A percentile compares a stretch with the other conserved stretches of the same genome.
These are phyloP conservation scores for Melieria crassipennis DNA, from an alignment of 2,888 invertebrate genomes.

Conservation along the genomic window DNA sequence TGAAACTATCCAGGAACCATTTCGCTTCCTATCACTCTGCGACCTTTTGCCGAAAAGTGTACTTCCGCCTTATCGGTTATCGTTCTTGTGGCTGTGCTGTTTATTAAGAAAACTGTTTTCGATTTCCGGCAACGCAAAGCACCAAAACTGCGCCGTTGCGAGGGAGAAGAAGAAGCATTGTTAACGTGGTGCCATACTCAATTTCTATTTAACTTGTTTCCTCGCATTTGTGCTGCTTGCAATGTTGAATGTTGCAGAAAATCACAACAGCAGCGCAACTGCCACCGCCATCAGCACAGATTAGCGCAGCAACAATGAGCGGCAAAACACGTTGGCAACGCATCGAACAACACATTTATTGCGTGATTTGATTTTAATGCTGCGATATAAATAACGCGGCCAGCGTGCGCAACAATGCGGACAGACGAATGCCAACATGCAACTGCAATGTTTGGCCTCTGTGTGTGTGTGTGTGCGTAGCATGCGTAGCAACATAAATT, in stretches of 20 bases:
- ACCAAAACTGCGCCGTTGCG: neutral
- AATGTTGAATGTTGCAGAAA: too few species aligned
- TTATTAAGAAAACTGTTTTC: conserved; percentile 3
- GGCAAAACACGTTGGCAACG: conserved; percentile 31
- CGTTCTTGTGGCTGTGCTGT: neutral
- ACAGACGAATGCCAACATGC: conserved; percentile 14
- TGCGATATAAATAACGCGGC: conserved; percentile 40
- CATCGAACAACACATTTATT: conserved; percentile 38
- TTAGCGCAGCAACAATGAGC: conserved; percentile 13
- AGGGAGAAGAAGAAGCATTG: neutral
- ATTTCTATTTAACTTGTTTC: too few species aligned
- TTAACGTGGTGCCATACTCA: too few species aligned
- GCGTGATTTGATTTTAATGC: conserved; percentile 46
- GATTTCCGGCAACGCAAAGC: neutral
- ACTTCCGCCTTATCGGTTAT: neutral
- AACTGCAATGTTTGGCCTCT: neutral
- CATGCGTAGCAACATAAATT: conserved; percentile 46
- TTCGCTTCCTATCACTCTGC: too few species aligned
- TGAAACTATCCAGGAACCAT: too few species aligned
- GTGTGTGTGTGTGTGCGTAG: conserved; percentile 22
- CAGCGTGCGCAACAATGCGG: neutral
- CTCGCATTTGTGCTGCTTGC: too few species aligned
- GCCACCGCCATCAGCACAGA: too few species aligned
- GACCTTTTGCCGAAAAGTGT: too few species aligned
- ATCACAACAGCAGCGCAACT: too few species aligned